phyloP scores from a whole-genome alignment of 2,797 vertebrate genomes.

The Sebastes goodei region DNA sequence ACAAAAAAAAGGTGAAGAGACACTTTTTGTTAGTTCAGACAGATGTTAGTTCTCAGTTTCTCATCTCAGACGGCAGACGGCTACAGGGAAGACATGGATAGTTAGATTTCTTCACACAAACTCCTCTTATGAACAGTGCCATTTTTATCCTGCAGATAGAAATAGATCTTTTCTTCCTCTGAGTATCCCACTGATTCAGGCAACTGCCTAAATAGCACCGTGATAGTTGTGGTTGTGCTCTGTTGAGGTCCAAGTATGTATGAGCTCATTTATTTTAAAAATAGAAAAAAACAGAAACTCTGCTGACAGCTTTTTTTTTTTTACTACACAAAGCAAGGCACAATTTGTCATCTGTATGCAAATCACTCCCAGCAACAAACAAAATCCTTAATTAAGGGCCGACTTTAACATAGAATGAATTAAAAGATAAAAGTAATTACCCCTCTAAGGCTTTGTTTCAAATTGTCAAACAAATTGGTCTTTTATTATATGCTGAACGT shows the following conservation, averaged over 20 bases:
- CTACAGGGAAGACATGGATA: background rate
- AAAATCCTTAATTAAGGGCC: slow-evolving; percentile 37
- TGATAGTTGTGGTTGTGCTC: slow-evolving; percentile 3
- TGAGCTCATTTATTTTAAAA: slow-evolving; percentile 26
- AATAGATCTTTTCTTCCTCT: slow-evolving; percentile 46
- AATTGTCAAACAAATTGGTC: slow-evolving; percentile 52
- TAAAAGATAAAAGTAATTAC: slow-evolving; percentile 55
- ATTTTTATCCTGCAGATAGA: slow-evolving; percentile 51
- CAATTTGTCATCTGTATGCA: slow-evolving; percentile 54
- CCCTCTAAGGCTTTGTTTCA: slow-evolving; percentile 51
- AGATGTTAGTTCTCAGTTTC: background rate
- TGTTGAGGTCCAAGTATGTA: slow-evolving; percentile 3
- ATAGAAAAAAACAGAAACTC: slow-evolving; percentile 22
- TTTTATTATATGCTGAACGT: slow-evolving; percentile 37
- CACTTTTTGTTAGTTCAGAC: background rate
- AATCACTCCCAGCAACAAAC: slow-evolving; percentile 48
- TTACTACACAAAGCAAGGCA: background rate
- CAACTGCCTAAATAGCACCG: slow-evolving; percentile 13
- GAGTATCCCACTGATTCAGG: slow-evolving; percentile 20
- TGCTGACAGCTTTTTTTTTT: slow-evolving; percentile 21
- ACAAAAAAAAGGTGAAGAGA: background rate
- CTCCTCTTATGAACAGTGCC: slow-evolving; percentile 1
- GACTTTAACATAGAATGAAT: slow-evolving; percentile 40
- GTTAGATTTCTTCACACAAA: slow-evolving; percentile 8
- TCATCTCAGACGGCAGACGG: background rate